These are phyloP conservation scores for Bradynema listronoti DNA, from an alignment of 1,140 invertebrate genomes.

Conservation along the genomic window DNA sequence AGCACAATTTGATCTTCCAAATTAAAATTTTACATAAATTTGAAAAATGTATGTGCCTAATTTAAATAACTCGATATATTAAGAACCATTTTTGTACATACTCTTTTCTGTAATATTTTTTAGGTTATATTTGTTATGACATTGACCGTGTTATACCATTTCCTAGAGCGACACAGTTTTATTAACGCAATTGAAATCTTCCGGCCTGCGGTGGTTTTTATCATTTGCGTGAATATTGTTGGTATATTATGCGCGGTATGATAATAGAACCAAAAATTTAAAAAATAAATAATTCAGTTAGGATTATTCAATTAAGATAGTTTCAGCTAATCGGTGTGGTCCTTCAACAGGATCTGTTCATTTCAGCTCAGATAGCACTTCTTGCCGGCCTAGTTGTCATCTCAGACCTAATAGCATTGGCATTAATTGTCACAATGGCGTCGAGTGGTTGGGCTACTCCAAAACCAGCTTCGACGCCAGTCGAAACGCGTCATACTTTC, in stretches of 20 bases:
- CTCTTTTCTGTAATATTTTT: no score
- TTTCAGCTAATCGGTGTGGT: conserved; percentile 41
- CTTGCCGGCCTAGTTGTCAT: conserved; percentile 38
- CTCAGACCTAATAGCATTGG: conserved; percentile 42
- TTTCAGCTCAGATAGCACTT: conserved; percentile 36
- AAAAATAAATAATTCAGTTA: no score
- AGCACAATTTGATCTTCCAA: not conserved
- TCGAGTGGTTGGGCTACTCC: conserved; percentile 33
- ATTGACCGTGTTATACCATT: conserved; percentile 33
- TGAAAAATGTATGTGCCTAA: no score
- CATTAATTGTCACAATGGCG: conserved; percentile 38
- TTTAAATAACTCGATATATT: no score
- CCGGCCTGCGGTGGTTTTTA: conserved; percentile 37
- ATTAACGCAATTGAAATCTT: conserved; percentile 44
- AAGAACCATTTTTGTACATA: no score
- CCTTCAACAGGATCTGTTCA: conserved; percentile 33
- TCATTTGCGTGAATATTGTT: conserved; percentile 33
- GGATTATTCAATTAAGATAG: no score
- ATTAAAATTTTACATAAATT: no score
- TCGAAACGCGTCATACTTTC: not conserved
- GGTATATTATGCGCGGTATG: conserved; percentile 41
- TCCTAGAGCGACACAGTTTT: conserved; percentile 40
- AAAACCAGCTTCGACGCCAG: conserved; percentile 1
- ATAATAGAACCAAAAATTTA: conserved; percentile 2
- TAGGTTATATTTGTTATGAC: conserved; percentile 45